phyloP scores from a whole-genome alignment of 2,113 vertebrate genomes.

The Dicaeum eximium region DNA sequence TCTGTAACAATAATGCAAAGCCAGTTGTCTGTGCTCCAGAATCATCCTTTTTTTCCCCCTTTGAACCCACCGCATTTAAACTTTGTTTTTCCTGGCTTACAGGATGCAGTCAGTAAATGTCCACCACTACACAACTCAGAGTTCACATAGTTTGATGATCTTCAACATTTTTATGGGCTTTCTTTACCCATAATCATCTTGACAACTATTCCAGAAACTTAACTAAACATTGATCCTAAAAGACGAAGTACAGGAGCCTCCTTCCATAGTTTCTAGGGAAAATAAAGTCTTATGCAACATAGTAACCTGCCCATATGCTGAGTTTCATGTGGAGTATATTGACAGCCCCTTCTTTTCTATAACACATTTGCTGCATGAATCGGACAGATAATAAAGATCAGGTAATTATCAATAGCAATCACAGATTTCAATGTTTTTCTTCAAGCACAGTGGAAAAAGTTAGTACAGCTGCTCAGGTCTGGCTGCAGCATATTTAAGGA shows the following conservation, averaged over 20 bases:
- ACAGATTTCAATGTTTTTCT: background rate
- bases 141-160: background rate
- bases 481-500: background rate
- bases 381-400: background rate
- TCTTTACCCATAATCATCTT: background rate
- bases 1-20: background rate
- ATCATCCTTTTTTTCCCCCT: background rate
- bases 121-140: background rate
- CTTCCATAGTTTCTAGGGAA: background rate
- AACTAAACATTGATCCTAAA: background rate
- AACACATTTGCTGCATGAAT: background rate
- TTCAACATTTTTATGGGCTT: background rate
- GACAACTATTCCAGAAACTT: background rate
- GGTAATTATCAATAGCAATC: background rate
- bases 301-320: background rate
- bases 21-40: background rate
- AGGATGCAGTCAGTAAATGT: background rate
- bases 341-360: background rate
- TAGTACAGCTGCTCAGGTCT: background rate
- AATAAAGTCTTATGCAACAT: background rate
- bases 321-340: background rate
- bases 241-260: background rate
- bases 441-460: background rate
- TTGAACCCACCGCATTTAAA: background rate
- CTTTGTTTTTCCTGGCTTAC: background rate